Percentiles rank a stretch among this genome's conserved stretches.
phyloP scores from a whole-genome alignment of 1,140 invertebrate genomes.

The Ephestia elutella region DNA sequence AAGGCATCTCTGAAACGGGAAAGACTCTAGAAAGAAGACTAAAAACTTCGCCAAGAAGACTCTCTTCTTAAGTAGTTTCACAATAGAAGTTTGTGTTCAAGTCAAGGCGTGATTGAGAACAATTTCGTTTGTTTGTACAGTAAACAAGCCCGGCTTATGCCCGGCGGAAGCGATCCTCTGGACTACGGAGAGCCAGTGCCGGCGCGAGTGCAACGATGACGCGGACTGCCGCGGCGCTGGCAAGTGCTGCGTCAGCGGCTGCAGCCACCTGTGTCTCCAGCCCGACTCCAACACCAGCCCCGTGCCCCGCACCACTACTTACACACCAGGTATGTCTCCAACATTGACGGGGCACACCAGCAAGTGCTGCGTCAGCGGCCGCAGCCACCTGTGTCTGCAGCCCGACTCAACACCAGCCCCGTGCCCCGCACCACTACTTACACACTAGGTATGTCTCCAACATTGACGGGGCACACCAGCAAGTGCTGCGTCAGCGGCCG shows the following conservation, averaged over 20 bases:
- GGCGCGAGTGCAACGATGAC: constrained; percentile 84
- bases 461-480: too few relatives aligned
- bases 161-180: constrained; percentile 71
- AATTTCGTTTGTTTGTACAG: constrained; percentile 76
- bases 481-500: constrained; percentile 91
- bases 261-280: constrained; percentile 81
- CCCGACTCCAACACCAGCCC: constrained; percentile 64
- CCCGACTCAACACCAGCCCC: too few relatives aligned
- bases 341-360: constrained; percentile 86
- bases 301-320: constrained; percentile 29
- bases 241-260: constrained; percentile 89
- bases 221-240: constrained; percentile 84
- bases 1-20: too few relatives aligned
- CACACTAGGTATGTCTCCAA: too few relatives aligned
- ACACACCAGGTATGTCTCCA: constrained; percentile 25
- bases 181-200: constrained; percentile 70
- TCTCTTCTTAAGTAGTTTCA: too few relatives aligned
- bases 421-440: too few relatives aligned
- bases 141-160: constrained; percentile 84
- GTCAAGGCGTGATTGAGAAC: too few relatives aligned
- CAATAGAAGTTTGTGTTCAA: too few relatives aligned
- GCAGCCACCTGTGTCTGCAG: constrained; percentile 81
- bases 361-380: constrained; percentile 89
- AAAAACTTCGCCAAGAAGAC: too few relatives aligned
- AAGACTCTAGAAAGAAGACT: too few relatives aligned